phyloP scores from a whole-genome alignment of 1,140 invertebrate species.

The Papilio dardanus region DNA sequence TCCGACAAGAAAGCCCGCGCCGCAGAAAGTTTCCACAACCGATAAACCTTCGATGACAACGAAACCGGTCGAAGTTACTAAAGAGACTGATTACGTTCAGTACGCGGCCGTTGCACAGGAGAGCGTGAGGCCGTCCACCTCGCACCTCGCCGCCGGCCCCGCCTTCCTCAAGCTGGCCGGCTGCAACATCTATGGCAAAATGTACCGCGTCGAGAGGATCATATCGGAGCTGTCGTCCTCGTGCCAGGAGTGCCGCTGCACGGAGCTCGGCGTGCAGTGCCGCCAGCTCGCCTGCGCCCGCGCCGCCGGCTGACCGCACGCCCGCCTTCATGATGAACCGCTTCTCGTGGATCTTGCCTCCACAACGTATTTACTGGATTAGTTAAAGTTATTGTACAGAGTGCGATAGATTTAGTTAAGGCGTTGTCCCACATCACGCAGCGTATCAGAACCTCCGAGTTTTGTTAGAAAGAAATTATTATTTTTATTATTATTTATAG shows the following conservation, averaged over 20 bases:
- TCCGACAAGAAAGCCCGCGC: constrained; percentile 40
- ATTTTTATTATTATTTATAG: not conserved
- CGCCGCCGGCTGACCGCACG: not conserved
- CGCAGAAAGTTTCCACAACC: constrained; percentile 42
- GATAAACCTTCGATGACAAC: constrained; percentile 47
- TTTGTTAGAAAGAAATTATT: not conserved
- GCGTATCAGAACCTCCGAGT: not conserved
- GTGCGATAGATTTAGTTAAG: constrained; percentile 17
- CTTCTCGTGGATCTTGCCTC: not conserved
- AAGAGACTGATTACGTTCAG: constrained; percentile 37
- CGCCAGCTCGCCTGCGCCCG: constrained; percentile 86
- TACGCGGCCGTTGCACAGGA: constrained; percentile 40
- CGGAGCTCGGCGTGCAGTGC: constrained; percentile 93
- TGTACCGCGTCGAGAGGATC: constrained; percentile 93
- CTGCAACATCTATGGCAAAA: constrained; percentile 95
- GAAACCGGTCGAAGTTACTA: constrained; percentile 50
- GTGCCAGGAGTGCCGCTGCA: constrained; percentile 93
- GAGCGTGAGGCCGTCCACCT: constrained; percentile 42
- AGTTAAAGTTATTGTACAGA: constrained; percentile 12
- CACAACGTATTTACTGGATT: constrained; percentile 1
- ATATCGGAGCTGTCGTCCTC: constrained; percentile 92
- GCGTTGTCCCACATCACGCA: not conserved
- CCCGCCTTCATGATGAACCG: not conserved
- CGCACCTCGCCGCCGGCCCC: constrained; percentile 57
- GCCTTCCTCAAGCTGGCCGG: constrained; percentile 90